phyloP scores from a whole-genome alignment of 2,113 vertebrate species.

The Hemichromis elongatus region DNA sequence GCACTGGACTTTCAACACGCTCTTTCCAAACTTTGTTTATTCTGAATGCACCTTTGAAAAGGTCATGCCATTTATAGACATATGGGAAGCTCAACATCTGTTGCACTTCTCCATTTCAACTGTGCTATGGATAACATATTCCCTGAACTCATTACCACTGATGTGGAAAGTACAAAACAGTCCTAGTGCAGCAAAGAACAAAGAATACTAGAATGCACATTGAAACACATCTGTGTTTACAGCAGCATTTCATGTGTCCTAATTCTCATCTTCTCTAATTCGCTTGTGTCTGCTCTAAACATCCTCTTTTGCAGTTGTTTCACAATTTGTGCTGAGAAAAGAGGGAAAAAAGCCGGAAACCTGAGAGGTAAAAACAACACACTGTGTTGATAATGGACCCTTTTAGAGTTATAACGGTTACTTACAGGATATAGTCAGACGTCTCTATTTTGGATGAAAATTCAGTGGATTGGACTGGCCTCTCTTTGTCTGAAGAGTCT shows the following conservation, averaged over 20 bases:
- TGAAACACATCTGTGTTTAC: neutral
- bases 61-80: neutral
- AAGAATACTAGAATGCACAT: neutral
- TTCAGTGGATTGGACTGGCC: constrained; percentile 66
- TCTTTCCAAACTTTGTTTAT: neutral
- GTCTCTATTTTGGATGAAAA: constrained; percentile 73
- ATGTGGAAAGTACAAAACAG: neutral
- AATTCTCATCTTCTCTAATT: neutral
- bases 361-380: neutral
- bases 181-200: neutral
- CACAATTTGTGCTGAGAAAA: neutral
- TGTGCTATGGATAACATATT: neutral
- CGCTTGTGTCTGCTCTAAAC: neutral
- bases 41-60: neutral
- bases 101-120: neutral
- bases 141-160: neutral
- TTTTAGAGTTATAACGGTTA: constrained; percentile 5
- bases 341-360: neutral
- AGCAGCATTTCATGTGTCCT: neutral
- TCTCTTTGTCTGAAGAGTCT: constrained; percentile 72
- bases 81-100: neutral
- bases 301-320: neutral
- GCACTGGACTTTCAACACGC: neutral
- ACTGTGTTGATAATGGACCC: neutral
- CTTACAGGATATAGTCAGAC: constrained; percentile 85